Percentiles rank a stretch among this genome's conserved stretches.
phyloP scores from a whole-genome alignment of 2,797 vertebrate species.

The Threskiornis aethiopicus region DNA sequence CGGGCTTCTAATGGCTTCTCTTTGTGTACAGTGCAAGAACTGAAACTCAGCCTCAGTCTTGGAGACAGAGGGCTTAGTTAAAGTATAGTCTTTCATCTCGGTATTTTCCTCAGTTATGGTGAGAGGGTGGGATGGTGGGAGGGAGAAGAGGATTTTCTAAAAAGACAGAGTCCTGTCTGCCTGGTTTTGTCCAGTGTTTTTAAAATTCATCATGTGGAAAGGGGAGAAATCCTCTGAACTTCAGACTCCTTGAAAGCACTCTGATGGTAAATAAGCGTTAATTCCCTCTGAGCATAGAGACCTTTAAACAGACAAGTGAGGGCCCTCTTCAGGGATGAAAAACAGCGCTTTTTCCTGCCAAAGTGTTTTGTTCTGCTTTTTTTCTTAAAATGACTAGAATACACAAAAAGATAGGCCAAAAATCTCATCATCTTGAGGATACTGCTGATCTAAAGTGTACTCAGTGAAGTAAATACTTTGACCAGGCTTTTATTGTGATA shows the following conservation, averaged over 20 bases:
- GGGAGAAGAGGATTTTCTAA: neutral
- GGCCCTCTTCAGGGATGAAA: neutral
- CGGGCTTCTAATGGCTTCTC: constrained; percentile 42
- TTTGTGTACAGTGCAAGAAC: constrained; percentile 38
- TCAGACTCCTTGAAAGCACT: neutral
- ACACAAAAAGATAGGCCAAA: neutral
- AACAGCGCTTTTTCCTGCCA: neutral
- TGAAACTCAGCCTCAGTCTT: neutral
- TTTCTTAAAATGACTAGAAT: neutral
- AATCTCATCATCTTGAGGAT: neutral
- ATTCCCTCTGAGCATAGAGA: neutral
- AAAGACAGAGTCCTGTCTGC: neutral
- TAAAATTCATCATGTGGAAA: neutral
- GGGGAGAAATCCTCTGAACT: neutral
- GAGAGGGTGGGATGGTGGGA: neutral
- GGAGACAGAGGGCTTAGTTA: neutral
- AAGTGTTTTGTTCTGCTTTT: neutral
- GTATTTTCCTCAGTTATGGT: neutral
- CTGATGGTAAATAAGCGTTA: constrained; percentile 19
- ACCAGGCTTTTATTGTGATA: neutral
- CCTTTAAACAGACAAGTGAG: neutral
- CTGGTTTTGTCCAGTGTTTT: neutral
- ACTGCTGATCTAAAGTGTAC: neutral
- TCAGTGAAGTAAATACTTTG: neutral
- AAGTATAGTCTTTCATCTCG: constrained; percentile 11